Evolutionary conservation across 2,113 vertebrate species (phyloP).

Genomic region (Dromaius novaehollandiae): DNA sequence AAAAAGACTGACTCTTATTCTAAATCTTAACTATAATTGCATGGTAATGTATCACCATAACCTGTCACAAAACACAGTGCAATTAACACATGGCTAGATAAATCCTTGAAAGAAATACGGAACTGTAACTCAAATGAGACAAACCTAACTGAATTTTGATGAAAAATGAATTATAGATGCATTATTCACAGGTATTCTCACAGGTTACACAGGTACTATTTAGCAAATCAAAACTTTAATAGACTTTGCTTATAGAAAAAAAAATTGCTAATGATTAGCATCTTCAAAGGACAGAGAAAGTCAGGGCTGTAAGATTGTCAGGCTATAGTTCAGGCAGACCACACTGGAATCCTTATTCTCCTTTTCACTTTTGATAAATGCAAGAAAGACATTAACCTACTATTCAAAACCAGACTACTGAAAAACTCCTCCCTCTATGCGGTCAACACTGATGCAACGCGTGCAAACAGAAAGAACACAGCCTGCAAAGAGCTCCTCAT

Average conservation of each 20-base stretch:
- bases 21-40: neutral
- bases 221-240: neutral
- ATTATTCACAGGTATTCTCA: no score
- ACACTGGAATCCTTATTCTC: accelerated
- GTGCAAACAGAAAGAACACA: neutral
- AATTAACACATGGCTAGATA: neutral
- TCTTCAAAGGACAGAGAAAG: neutral
- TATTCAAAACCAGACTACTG: neutral
- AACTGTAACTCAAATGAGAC: neutral
- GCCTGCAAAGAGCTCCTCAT: neutral
- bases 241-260: accelerated
- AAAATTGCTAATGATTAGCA: neutral
- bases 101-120: neutral
- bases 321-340: neutral
- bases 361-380: neutral
- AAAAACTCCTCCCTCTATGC: neutral
- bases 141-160: neutral
- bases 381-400: neutral
- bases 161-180: neutral
- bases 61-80: neutral
- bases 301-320: no score
- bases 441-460: accelerated
- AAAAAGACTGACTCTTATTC: neutral
- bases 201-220: neutral
- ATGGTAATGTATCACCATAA: neutral